A percentile compares a stretch with the other conserved stretches of the same genome.
These are phyloP conservation scores for Listronotus oregonensis DNA, from an alignment of 1,140 invertebrate species.

Conservation along the genomic window DNA sequence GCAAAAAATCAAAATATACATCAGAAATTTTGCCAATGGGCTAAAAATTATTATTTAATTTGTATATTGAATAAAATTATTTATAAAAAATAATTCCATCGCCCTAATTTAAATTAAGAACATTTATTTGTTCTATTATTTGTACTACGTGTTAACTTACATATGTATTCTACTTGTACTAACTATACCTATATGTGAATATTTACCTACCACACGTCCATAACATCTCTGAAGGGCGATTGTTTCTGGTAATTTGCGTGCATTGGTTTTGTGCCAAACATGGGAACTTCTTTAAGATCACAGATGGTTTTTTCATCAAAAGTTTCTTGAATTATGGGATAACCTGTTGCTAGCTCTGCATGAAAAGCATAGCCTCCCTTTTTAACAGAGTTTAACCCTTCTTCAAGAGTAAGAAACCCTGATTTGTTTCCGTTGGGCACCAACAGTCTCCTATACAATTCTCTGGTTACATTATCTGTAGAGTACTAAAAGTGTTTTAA, in stretches of 20 bases:
- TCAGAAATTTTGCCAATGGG: too few species aligned
- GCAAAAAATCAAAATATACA: too few species aligned
- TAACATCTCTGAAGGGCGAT: constrained; percentile 46
- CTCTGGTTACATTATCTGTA: constrained; percentile 16
- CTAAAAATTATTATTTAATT: too few species aligned
- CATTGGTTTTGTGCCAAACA: constrained; percentile 45
- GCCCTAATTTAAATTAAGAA: too few species aligned
- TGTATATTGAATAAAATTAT: too few species aligned
- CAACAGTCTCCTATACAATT: constrained; percentile 18
- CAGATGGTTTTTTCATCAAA: constrained; percentile 46
- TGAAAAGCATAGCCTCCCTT: constrained; percentile 48
- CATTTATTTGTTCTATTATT: too few species aligned
- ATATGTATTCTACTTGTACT: too few species aligned
- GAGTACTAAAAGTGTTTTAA: constrained; percentile 11
- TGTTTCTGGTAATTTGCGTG: constrained; percentile 44
- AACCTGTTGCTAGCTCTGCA: constrained; percentile 44
- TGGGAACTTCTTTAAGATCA: constrained; percentile 47
- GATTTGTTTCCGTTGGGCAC: constrained; percentile 6
- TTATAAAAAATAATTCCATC: too few species aligned
- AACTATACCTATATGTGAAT: too few species aligned
- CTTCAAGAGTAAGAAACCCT: constrained; percentile 37
- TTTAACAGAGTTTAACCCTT: constrained; percentile 43
- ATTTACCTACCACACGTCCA: constrained; percentile 49
- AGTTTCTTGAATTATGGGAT: constrained; percentile 47
- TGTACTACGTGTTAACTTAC: too few species aligned